Evolutionary conservation across 2,113 vertebrate species (phyloP).

Genomic region (Mobula birostris): DNA sequence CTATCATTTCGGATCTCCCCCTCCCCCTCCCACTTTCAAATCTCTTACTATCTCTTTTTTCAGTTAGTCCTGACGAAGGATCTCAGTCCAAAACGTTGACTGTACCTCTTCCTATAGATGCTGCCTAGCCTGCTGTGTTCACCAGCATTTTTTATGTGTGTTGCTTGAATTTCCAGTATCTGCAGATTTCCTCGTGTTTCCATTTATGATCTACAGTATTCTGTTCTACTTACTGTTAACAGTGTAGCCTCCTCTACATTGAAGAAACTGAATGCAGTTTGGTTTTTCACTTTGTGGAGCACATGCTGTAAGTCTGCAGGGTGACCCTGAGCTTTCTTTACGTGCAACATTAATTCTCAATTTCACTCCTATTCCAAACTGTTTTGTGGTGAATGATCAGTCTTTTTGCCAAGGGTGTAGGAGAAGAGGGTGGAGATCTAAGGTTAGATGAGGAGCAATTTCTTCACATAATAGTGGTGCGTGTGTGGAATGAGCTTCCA

Average conservation of each 20-base stretch:
- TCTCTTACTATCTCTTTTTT: no score
- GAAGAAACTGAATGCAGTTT: neutral
- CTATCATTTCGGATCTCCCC: no score
- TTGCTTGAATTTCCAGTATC: no score
- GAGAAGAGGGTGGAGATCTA: no score
- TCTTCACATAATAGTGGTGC: neutral
- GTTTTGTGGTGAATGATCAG: neutral
- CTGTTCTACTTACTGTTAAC: neutral
- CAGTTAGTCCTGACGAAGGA: no score
- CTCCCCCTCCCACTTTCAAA: no score
- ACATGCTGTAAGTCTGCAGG: neutral
- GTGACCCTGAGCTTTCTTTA: neutral
- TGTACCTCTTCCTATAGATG: no score
- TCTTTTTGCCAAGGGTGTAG: no score
- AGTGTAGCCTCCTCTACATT: neutral
- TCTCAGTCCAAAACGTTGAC: no score
- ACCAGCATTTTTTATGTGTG: no score
- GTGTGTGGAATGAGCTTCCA: neutral
- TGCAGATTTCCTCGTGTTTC: no score
- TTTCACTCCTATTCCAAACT: neutral
- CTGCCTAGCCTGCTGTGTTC: no score
- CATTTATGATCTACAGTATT: neutral
- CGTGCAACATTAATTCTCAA: neutral
- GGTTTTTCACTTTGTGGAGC: neutral
- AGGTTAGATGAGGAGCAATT: neutral